Percentiles rank a stretch among this genome's conserved stretches.
These are phyloP conservation scores for Parotocinclus haroldoi DNA, from an alignment of 2,797 vertebrate genomes.

Conservation along the genomic window DNA sequence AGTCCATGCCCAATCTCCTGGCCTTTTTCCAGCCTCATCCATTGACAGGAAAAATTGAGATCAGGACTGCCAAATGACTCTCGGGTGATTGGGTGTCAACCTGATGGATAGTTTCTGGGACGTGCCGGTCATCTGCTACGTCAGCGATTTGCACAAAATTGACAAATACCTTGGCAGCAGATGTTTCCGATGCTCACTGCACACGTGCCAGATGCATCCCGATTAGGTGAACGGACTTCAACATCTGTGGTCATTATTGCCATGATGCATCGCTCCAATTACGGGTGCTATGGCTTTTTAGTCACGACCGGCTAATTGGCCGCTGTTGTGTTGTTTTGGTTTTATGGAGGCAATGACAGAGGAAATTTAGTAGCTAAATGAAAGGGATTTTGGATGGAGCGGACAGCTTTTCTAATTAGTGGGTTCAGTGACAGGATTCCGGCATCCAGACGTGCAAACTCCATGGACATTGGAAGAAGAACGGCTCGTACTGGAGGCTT, in stretches of 20 bases:
- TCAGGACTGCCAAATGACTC: slow-evolving; percentile 39
- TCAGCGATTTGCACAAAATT: slow-evolving; percentile 36
- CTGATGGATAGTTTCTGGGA: slow-evolving; percentile 35
- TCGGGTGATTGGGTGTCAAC: slow-evolving; percentile 31
- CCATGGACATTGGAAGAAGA: no score
- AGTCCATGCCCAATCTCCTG: slow-evolving; percentile 4
- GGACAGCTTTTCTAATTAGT: no score
- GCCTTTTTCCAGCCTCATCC: slow-evolving; percentile 17
- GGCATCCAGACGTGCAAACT: no score
- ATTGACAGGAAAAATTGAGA: slow-evolving; percentile 34
- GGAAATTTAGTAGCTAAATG: background rate
- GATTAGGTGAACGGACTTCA: slow-evolving; percentile 56
- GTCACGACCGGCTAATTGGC: slow-evolving; percentile 64
- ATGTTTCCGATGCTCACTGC: slow-evolving; percentile 46
- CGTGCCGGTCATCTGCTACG: slow-evolving; percentile 32
- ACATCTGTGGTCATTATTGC: slow-evolving; percentile 65
- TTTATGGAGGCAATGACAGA: background rate
- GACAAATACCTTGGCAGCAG: slow-evolving; percentile 32
- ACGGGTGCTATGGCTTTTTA: slow-evolving; percentile 63
- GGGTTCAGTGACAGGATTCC: no score
- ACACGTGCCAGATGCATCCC: slow-evolving; percentile 54
- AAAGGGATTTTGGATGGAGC: no score
- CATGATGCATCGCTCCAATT: slow-evolving; percentile 67
- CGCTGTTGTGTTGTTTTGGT: background rate
- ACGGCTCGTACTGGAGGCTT: no score